Base-by-base conservation (phyloP, 2,888 invertebrate species). In the Hyposoter dolosus region DNA sequence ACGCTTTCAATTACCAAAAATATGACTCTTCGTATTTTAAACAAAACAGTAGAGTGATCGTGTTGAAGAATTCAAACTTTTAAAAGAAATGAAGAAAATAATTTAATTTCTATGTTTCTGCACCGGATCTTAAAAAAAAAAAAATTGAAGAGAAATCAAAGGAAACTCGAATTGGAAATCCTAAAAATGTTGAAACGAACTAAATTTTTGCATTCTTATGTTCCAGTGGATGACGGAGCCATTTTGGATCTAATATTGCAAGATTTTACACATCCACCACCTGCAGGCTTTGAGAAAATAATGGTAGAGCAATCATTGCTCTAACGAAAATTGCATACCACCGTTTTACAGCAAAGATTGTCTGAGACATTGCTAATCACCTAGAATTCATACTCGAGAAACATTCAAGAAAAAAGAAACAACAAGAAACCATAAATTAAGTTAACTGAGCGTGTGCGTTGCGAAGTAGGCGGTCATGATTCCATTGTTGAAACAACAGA, bases 241-340 rank as follows among this genome's bases (percentile, higher is more conserved):
- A 99, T 99, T 90, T 94, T 99, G 95, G 99, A 99, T 94, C 97
- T 99, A 88, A 97, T 98, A 91, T 96, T 99, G 94, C 98, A 98
- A 90, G 97, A 97, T 93, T 99, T 99, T 94, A 96, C 96, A 88
- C 97, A 97, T 93, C 96, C 97, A 0, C 97, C 98, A 53, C 98
- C 98, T 0, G 95, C 96, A 75, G 99, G 99, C 56, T 99, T 97
- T 93, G 99, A 99, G 91, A 97, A 97, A 94, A 99, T 99, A 89
- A 98, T 99, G 97, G 95, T 99, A 86, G 99, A 99, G 94, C 99
- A 99, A 94, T 99, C 99, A 2, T 95, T 99, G 78, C 97, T 99
- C 90, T 99, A 97, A 96, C 95, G 90, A 85, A 92, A 65, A 40
- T 12, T 28, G 1, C n/a, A 40, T 53, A 50, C 6, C 15, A 12